A percentile compares a stretch with the other conserved stretches of the same genome.
These are phyloP conservation scores for Thrips palmi DNA, from an alignment of 1,140 invertebrate species.

Conservation along the genomic window DNA sequence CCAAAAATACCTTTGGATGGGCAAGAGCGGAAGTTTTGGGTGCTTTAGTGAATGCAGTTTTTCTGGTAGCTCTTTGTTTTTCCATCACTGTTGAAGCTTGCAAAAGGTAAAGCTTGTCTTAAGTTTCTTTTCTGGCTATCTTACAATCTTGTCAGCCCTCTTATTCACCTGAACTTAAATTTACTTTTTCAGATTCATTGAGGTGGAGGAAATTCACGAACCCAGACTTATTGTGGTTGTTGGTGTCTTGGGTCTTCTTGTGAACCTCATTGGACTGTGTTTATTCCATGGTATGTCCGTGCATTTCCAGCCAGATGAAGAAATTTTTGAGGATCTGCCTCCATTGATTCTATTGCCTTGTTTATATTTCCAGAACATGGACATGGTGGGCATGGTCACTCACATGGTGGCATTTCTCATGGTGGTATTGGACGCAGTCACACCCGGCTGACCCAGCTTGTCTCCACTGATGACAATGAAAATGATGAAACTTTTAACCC, in stretches of 20 bases:
- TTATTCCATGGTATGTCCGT: slow-evolving; percentile 57
- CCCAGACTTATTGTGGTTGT: slow-evolving; percentile 56
- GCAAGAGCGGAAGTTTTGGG: slow-evolving; percentile 84
- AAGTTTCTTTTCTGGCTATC: not conserved
- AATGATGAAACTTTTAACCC: slow-evolving; percentile 50
- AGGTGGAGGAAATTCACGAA: slow-evolving; percentile 65
- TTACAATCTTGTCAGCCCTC: not conserved
- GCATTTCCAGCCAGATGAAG: slow-evolving; percentile 10
- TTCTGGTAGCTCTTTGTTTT: slow-evolving; percentile 83
- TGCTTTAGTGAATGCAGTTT: slow-evolving; percentile 81
- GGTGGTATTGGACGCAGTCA: slow-evolving; percentile 35
- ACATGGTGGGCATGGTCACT: slow-evolving; percentile 38
- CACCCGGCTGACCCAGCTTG: slow-evolving; percentile 37
- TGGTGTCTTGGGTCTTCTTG: slow-evolving; percentile 55
- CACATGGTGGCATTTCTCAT: no score
- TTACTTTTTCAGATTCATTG: slow-evolving; percentile 40
- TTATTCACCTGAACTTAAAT: slow-evolving; percentile 7
- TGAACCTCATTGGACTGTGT: slow-evolving; percentile 67
- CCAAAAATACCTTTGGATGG: slow-evolving; percentile 90
- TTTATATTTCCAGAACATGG: slow-evolving; percentile 45
- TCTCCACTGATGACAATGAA: slow-evolving; percentile 58
- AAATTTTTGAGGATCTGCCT: slow-evolving; percentile 14
- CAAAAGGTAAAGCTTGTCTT: slow-evolving; percentile 35
- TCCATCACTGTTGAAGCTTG: slow-evolving; percentile 79
- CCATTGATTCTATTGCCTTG: no score